phyloP scores from a whole-genome alignment of 30 jellyfish, hydroid and myxozoan genomes.

The Cassiopea andromeda region DNA sequence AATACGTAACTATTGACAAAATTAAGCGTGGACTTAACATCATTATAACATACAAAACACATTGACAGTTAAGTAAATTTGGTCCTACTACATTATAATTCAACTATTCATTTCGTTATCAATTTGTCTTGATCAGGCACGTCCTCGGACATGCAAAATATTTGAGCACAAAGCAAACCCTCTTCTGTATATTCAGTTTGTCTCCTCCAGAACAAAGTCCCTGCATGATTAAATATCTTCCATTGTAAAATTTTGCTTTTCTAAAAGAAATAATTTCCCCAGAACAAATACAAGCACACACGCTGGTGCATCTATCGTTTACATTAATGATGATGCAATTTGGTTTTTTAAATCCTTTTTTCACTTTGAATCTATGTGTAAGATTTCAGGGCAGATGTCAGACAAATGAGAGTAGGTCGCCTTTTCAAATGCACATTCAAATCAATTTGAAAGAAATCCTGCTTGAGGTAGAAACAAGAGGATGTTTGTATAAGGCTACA shows the following conservation, averaged over 20 bases:
- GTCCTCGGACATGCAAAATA: background rate
- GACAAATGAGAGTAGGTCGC: no score
- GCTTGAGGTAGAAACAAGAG: no score
- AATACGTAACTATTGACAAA: no score
- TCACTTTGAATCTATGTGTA: background rate
- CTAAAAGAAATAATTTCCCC: background rate
- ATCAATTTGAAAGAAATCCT: no score
- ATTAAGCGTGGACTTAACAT: no score
- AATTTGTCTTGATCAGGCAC: background rate
- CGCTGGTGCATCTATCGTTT: background rate
- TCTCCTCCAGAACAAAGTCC: background rate
- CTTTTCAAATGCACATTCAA: no score
- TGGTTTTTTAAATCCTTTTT: background rate
- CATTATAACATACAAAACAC: no score
- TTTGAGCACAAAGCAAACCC: background rate
- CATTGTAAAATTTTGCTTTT: background rate
- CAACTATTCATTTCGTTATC: background rate
- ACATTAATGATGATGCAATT: background rate
- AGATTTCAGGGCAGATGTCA: no score
- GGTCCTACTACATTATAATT: no score
- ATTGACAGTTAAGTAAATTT: no score
- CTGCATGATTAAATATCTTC: background rate
- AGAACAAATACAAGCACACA: background rate
- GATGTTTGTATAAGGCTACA: no score
- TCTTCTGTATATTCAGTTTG: background rate